Evolutionary conservation across 2,113 vertebrate genomes (phyloP).

Genomic region (Halcyon malimbica): DNA sequence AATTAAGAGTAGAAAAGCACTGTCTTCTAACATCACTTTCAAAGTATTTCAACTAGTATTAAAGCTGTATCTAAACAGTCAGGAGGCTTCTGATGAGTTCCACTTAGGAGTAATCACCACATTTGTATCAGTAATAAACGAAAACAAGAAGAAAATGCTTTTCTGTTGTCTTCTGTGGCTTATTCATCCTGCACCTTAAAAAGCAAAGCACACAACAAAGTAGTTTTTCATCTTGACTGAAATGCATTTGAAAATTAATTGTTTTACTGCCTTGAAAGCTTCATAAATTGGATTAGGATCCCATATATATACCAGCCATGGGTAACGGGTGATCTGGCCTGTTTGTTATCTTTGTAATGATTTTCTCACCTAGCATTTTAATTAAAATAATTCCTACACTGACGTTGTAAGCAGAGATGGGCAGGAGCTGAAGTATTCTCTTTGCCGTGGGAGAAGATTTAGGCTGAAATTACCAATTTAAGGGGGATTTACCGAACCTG

Average conservation of each 20-base stretch:
- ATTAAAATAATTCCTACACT: constrained; percentile 30
- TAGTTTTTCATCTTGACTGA: constrained; percentile 35
- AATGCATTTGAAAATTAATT: constrained; percentile 52
- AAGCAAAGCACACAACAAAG: neutral
- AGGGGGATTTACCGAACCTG: constrained; percentile 27
- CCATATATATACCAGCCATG: neutral
- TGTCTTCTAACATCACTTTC: neutral
- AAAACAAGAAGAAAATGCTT: constrained; percentile 10
- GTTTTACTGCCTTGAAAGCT: constrained; percentile 44
- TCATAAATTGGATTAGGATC: constrained; percentile 49
- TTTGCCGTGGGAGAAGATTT: neutral
- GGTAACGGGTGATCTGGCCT: neutral
- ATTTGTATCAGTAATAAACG: constrained; percentile 3
- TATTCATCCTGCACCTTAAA: constrained; percentile 22
- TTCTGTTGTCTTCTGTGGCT: constrained; percentile 20
- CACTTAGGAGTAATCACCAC: neutral
- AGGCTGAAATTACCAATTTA: constrained; percentile 13
- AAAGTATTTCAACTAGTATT: neutral
- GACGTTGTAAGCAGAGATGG: neutral
- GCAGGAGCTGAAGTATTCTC: neutral
- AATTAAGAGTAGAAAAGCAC: neutral
- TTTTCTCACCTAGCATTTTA: constrained; percentile 33
- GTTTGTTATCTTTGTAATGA: constrained; percentile 3
- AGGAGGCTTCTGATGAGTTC: neutral
- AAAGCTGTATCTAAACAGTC: neutral